A percentile compares a stretch with the other conserved stretches of the same genome.
These are phyloP conservation scores for Ctenosaura bakeri DNA, from an alignment of 2,797 vertebrate species.

Conservation along the genomic window DNA sequence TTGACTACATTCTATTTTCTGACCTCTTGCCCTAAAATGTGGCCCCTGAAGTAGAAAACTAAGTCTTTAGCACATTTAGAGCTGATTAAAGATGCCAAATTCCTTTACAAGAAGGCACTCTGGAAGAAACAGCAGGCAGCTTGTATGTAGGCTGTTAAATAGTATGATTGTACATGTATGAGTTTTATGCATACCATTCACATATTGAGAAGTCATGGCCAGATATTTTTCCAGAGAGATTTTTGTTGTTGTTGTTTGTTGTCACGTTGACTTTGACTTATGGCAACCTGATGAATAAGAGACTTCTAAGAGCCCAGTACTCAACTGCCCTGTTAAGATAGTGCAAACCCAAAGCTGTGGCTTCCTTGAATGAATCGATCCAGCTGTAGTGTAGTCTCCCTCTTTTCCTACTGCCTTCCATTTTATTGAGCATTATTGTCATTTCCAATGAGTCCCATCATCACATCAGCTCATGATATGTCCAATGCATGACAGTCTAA, in stretches of 20 bases:
- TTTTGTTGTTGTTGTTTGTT: neutral
- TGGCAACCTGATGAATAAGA: too few relatives aligned
- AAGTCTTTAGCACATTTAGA: neutral
- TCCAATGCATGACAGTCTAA: too few relatives aligned
- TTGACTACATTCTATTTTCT: neutral
- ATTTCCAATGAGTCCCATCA: too few relatives aligned
- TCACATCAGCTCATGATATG: too few relatives aligned
- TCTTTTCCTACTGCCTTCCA: too few relatives aligned
- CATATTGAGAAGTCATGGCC: neutral
- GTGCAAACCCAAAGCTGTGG: too few relatives aligned
- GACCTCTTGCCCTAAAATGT: neutral
- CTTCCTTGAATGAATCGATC: too few relatives aligned
- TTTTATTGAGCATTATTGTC: too few relatives aligned
- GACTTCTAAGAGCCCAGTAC: too few relatives aligned
- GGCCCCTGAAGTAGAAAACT: neutral
- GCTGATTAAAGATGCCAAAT: neutral
- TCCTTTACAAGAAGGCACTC: neutral
- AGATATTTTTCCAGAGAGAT: neutral
- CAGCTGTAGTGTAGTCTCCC: too few relatives aligned
- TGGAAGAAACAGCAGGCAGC: neutral
- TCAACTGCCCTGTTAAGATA: too few relatives aligned
- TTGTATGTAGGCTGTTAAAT: neutral
- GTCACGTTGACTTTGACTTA: too few relatives aligned
- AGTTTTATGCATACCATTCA: neutral
- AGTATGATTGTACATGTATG: neutral